These are phyloP conservation scores for Pseudoatta argentina DNA, from an alignment of 1,140 invertebrate genomes.

Conservation along the genomic window DNA sequence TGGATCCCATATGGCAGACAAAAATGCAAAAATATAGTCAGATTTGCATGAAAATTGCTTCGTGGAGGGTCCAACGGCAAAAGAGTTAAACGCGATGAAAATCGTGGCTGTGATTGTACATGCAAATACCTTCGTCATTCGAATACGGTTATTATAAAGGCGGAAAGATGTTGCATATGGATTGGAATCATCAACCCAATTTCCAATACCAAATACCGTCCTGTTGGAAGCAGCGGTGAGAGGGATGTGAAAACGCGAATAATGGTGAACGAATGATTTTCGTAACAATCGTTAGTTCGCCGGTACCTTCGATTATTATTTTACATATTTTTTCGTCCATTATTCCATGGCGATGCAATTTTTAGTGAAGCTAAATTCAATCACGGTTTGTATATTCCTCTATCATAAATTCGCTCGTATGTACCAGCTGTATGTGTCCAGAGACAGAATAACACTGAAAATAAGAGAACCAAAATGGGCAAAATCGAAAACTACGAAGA, in stretches of 20 bases:
- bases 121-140: constrained; percentile 34
- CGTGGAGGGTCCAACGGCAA: constrained; percentile 6
- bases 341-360: constrained; percentile 36
- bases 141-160: constrained; percentile 41
- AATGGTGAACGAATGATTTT: constrained; percentile 41
- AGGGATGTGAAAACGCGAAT: constrained; percentile 26
- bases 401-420: not conserved
- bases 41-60: constrained; percentile 54
- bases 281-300: constrained; percentile 13
- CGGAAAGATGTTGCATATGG: constrained; percentile 44
- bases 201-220: constrained; percentile 39
- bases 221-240: not conserved
- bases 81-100: constrained; percentile 54
- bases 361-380: constrained; percentile 27
- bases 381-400: constrained; percentile 1
- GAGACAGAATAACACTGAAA: constrained; percentile 29
- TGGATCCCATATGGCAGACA: constrained; percentile 35
- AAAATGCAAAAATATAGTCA: constrained; percentile 55
- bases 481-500: constrained; percentile 23
- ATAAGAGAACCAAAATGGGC: not conserved
- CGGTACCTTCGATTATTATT: constrained; percentile 28
- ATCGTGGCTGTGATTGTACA: constrained; percentile 39
- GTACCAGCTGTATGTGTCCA: not conserved
- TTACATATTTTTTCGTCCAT: constrained; percentile 10
- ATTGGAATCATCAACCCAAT: constrained; percentile 37